These are phyloP conservation scores for Drosophila seguyi DNA, from an alignment of 1,140 invertebrate species.

Conservation along the genomic window DNA sequence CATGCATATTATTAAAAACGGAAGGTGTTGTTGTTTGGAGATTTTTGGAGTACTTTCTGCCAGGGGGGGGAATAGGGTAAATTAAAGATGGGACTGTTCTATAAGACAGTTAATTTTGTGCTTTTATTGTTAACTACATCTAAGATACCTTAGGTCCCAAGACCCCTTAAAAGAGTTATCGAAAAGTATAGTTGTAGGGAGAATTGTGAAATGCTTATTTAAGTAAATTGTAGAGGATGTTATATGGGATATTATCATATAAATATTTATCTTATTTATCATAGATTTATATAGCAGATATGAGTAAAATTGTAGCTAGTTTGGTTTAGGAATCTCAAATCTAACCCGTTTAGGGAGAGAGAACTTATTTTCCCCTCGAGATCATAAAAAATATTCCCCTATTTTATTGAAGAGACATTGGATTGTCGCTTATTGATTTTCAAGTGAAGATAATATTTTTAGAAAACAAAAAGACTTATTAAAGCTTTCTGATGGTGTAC, in stretches of 20 bases:
- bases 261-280: not conserved
- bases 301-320: no score
- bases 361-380: no score
- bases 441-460: not conserved
- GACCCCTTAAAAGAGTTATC: not conserved
- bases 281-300: not conserved
- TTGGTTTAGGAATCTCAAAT: not conserved
- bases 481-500: not conserved
- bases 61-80: no score
- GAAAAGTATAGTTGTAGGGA: rapidly evolving
- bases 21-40: slow-evolving; percentile 1
- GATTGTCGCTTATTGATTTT: not conserved
- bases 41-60: not conserved
- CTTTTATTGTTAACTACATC: not conserved
- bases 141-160: not conserved
- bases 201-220: not conserved
- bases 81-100: not conserved
- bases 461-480: no score
- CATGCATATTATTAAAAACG: slow-evolving; percentile 28
- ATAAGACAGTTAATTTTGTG: not conserved
- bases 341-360: no score
- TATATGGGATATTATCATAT: no score
- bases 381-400: no score
- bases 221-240: no score
- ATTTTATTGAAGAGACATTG: no score